A percentile compares a stretch with the other conserved stretches of the same genome.
Conservation (phyloP, 2,113 vertebrate genomes). For the Archocentrus centrarchus region DNA sequence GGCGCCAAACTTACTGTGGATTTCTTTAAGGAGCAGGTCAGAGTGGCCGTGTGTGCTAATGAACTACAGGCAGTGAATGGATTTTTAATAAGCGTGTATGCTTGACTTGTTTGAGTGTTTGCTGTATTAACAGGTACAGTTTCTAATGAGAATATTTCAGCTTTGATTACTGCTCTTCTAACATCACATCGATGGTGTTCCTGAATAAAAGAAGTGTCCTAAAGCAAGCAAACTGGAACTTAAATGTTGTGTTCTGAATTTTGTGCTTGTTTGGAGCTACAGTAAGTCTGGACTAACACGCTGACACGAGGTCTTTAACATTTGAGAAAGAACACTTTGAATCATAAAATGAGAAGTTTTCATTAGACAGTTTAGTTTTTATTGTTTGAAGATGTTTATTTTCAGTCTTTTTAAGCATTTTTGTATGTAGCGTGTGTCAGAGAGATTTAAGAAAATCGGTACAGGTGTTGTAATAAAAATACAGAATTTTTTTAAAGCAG, state of each 20-base stretch:
- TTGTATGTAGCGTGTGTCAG: too few species aligned
- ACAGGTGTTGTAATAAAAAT: too few species aligned
- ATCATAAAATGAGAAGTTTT: not conserved
- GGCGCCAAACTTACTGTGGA: slow-evolving; percentile 80
- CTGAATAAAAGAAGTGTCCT: not conserved
- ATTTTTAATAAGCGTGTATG: not conserved
- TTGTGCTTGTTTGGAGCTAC: too few species aligned
- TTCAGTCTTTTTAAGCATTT: too few species aligned
- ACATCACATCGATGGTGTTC: not conserved
- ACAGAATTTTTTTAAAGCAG: too few species aligned
- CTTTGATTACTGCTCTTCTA: not conserved
- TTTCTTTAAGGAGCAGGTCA: slow-evolving; percentile 83
- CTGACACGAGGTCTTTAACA: too few species aligned
- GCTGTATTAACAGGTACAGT: not conserved
- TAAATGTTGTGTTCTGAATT: not conserved
- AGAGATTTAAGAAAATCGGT: too few species aligned
- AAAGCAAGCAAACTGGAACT: not conserved
- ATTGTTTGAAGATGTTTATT: too few species aligned
- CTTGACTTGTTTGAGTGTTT: not conserved
- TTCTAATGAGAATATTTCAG: too few species aligned
- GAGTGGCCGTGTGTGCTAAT: not conserved
- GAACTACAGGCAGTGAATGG: not conserved
- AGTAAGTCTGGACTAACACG: too few species aligned
- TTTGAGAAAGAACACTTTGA: not conserved
- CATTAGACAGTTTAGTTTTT: not conserved